Conservation (phyloP, 2,797 vertebrate genomes). For the Sebastes iracundus region DNA sequence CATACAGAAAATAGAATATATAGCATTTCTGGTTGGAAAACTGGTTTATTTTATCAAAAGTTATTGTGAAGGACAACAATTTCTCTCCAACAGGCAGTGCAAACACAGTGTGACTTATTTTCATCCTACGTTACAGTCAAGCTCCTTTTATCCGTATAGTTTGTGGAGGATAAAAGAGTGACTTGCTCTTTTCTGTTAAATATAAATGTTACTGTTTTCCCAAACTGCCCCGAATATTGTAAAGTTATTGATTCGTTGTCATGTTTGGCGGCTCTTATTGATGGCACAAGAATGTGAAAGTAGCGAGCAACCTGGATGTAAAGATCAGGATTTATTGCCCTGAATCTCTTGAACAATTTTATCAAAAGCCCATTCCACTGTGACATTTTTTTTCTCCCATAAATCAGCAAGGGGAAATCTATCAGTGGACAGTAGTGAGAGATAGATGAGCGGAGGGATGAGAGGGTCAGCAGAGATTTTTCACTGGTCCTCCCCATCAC, state of each 20-base stretch:
- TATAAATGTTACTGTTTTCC: conserved; percentile 88
- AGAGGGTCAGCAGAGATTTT: conserved; percentile 97
- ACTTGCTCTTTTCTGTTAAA: conserved; percentile 75
- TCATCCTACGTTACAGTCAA: conserved; percentile 68
- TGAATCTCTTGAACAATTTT: conserved; percentile 99
- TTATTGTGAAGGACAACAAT: conserved; percentile 43
- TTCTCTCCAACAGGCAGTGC: conserved; percentile 24
- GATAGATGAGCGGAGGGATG: conserved; percentile 97
- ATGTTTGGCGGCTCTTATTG: conserved; percentile 93
- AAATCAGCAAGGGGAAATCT: conserved; percentile 97
- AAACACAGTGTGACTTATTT: conserved; percentile 71
- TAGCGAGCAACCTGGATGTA: conserved; percentile 94
- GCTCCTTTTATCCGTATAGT: conserved; percentile 32
- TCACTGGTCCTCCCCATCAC: conserved; percentile 92
- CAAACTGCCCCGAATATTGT: conserved; percentile 89
- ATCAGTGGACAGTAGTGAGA: conserved; percentile 97
- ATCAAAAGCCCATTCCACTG: conserved; percentile 99
- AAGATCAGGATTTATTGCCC: conserved; percentile 99
- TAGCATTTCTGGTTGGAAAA: neutral
- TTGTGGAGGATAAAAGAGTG: conserved; percentile 52
- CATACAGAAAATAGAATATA: neutral
- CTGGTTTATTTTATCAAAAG: neutral
- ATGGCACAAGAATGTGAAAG: conserved; percentile 97
- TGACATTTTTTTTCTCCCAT: conserved; percentile 98
- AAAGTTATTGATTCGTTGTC: conserved; percentile 96